phyloP scores from a whole-genome alignment of 2,797 vertebrate species.

The Decapterus maruadsi region DNA sequence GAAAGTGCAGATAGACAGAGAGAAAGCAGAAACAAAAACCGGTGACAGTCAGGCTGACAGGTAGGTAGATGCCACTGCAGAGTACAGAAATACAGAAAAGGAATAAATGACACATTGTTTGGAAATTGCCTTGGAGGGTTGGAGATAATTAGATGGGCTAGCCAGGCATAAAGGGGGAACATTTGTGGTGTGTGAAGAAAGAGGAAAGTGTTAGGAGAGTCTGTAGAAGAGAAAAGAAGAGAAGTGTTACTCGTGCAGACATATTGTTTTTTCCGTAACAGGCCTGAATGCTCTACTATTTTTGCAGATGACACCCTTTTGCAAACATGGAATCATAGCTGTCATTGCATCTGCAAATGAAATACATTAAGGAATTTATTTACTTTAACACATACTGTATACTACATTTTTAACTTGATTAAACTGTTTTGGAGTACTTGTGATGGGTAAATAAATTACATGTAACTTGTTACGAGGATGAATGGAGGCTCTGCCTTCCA shows the following conservation, averaged over 20 bases:
- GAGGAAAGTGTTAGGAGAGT: constrained; percentile 1
- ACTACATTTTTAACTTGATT: too few species aligned
- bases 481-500: too few species aligned
- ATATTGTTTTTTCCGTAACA: constrained; percentile 32
- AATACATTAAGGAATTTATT: constrained; percentile 7
- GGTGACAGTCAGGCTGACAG: constrained; percentile 32
- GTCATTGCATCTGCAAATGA: not conserved
- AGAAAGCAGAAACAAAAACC: constrained; percentile 6
- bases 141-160: constrained; percentile 57
- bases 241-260: constrained; percentile 4
- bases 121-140: constrained; percentile 47
- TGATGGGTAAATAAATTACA: too few species aligned
- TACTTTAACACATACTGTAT: too few species aligned
- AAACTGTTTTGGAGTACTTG: too few species aligned
- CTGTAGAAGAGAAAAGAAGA: constrained; percentile 9
- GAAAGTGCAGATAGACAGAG: constrained; percentile 20
- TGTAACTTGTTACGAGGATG: too few species aligned
- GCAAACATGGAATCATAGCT: not conserved
- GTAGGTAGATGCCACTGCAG: constrained; percentile 19
- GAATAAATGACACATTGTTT: constrained; percentile 49
- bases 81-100: constrained; percentile 20
- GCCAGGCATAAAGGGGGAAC: constrained; percentile 30
- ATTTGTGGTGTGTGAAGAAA: constrained; percentile 22
- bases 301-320: constrained; percentile 4
- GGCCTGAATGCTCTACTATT: constrained; percentile 8